These are phyloP conservation scores for Watsonalla cultraria DNA, from an alignment of 2,888 invertebrate genomes.

Conservation along the genomic window DNA sequence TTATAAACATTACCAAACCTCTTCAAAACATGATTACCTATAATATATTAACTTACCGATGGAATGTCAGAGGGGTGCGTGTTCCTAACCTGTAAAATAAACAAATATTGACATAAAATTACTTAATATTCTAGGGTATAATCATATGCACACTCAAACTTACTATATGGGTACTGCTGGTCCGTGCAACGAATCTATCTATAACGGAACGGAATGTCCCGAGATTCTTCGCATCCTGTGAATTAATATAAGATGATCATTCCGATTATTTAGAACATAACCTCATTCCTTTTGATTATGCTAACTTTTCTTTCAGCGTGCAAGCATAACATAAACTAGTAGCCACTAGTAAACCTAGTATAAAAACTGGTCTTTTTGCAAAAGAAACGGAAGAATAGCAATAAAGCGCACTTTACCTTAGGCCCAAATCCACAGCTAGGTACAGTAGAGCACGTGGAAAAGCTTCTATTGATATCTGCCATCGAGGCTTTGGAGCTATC, in stretches of 20 bases:
- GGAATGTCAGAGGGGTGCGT: constrained; percentile 23
- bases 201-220: constrained; percentile 46
- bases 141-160: constrained; percentile 13
- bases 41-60: constrained; percentile 23
- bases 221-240: constrained; percentile 29
- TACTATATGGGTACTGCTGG: constrained; percentile 21
- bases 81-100: constrained; percentile 13
- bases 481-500: constrained; percentile 2
- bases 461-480: not conserved
- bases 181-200: constrained; percentile 29
- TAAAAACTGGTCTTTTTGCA: not conserved
- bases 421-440: constrained; percentile 13
- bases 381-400: too few species aligned
- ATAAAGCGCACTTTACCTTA: constrained; percentile 7
- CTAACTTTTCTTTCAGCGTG: too few species aligned
- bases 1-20: too few species aligned
- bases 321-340: too few species aligned
- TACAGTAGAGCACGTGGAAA: constrained; percentile 2
- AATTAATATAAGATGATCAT: constrained; percentile 6
- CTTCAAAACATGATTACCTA: not conserved
- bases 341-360: too few species aligned
- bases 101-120: not conserved
- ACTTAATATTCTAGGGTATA: not conserved
- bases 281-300: too few species aligned
- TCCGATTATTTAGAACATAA: too few species aligned